Evolutionary conservation across 2,113 vertebrate genomes (phyloP).

Genomic region (Oreotrochilus melanogaster): DNA sequence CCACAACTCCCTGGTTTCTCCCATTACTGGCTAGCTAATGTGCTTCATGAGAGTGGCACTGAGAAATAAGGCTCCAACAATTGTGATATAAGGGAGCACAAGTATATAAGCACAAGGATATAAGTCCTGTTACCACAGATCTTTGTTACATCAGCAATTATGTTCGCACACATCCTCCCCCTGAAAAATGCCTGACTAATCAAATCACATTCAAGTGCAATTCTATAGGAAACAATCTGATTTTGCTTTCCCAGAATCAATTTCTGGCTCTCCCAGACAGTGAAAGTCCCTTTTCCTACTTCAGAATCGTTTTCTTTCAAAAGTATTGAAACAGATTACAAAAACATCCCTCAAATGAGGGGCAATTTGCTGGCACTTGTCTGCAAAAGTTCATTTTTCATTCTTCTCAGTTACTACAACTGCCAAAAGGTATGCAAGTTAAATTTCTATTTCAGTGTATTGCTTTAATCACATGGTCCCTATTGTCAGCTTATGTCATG

Average conservation of each 20-base stretch:
- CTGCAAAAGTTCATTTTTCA: neutral
- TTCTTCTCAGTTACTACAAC: neutral
- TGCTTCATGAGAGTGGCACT: accelerated
- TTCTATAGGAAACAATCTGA: neutral
- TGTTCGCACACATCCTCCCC: neutral
- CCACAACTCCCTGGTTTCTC: neutral
- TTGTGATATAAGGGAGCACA: accelerated
- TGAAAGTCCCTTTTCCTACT: neutral
- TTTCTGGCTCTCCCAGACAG: neutral
- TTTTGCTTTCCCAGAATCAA: neutral
- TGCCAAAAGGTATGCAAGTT: neutral
- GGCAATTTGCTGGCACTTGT: neutral
- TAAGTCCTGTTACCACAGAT: neutral
- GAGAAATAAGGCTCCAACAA: neutral
- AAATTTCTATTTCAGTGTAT: neutral
- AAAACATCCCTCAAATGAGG: neutral
- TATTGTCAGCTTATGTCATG: neutral
- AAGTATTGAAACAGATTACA: neutral
- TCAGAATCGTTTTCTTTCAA: neutral
- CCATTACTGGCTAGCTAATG: neutral
- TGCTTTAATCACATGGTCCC: neutral
- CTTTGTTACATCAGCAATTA: neutral
- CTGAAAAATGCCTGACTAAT: neutral
- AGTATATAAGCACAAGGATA: too few species aligned
- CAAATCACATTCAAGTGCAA: neutral